phyloP scores from a whole-genome alignment of 2,797 vertebrate species.

The Gallinago solitaria region DNA sequence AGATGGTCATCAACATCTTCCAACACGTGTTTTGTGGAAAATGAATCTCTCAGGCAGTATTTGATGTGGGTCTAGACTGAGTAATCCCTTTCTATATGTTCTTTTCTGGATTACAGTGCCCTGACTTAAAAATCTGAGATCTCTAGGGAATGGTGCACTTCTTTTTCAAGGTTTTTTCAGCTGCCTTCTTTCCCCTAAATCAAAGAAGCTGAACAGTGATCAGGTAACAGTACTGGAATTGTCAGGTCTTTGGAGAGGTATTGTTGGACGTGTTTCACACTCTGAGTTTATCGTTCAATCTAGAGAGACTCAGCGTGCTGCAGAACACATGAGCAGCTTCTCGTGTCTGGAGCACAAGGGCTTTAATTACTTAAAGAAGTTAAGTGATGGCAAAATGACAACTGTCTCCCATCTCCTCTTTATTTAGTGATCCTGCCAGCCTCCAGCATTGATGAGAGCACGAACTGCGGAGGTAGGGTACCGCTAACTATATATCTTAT shows the following conservation, averaged over 20 bases:
- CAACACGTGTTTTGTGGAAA: background rate
- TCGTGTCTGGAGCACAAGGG: background rate
- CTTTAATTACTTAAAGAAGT: constrained; percentile 44
- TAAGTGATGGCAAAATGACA: constrained; percentile 40
- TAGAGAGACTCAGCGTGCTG: background rate
- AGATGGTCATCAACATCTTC: constrained; percentile 7
- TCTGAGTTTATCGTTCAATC: background rate
- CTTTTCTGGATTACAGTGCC: background rate
- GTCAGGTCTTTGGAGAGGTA: background rate
- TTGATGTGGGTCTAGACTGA: background rate
- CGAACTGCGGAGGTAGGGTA: constrained; percentile 91
- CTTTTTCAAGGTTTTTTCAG: background rate
- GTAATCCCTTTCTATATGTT: background rate
- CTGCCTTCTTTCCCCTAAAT: background rate
- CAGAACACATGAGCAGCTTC: constrained; percentile 5
- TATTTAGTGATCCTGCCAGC: constrained; percentile 93
- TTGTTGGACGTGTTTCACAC: background rate
- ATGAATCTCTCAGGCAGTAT: background rate
- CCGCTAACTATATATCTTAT: constrained; percentile 57
- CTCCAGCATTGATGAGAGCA: constrained; percentile 92
- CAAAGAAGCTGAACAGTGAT: background rate
- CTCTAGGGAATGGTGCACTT: background rate
- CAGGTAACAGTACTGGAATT: constrained; percentile 1
- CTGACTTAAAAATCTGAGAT: background rate
- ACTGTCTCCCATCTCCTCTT: constrained; percentile 27